These are phyloP conservation scores for Scophthalmus maximus DNA, from an alignment of 2,113 vertebrate genomes.

Conservation along the genomic window DNA sequence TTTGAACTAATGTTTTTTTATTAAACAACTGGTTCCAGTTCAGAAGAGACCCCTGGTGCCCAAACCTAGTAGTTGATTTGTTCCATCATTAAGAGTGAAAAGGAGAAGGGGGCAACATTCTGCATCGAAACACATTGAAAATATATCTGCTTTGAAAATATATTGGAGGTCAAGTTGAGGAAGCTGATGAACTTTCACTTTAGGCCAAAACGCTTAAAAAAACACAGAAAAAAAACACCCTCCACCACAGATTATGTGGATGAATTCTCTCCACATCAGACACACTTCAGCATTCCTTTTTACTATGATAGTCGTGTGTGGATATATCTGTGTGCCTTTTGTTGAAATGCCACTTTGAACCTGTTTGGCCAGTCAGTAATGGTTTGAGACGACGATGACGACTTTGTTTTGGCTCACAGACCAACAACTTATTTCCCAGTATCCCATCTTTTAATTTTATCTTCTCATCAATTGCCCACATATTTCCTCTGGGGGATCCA, in stretches of 20 bases:
- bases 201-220: constrained; percentile 71
- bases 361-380: constrained; percentile 73
- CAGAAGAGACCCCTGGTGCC: neutral
- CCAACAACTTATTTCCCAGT: constrained; percentile 31
- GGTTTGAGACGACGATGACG: constrained; percentile 52
- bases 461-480: constrained; percentile 21
- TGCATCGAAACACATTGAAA: constrained; percentile 9
- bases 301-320: constrained; percentile 52
- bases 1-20: neutral
- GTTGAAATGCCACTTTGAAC: constrained; percentile 73
- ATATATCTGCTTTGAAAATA: neutral
- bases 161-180: constrained; percentile 46
- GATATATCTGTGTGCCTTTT: constrained; percentile 43
- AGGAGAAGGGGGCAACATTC: constrained; percentile 40
- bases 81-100: neutral
- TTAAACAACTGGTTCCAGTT: neutral
- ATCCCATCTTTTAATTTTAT: constrained; percentile 21
- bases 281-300: constrained; percentile 83
- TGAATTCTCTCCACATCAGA: constrained; percentile 64
- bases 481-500: constrained; percentile 49
- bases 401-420: constrained; percentile 57
- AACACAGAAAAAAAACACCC: constrained; percentile 23
- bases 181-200: constrained; percentile 69
- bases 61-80: constrained; percentile 8
- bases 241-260: constrained; percentile 68